A percentile compares a stretch with the other conserved stretches of the same genome.
phyloP scores from a whole-genome alignment of 2,113 vertebrate species.

The human region DNA sequence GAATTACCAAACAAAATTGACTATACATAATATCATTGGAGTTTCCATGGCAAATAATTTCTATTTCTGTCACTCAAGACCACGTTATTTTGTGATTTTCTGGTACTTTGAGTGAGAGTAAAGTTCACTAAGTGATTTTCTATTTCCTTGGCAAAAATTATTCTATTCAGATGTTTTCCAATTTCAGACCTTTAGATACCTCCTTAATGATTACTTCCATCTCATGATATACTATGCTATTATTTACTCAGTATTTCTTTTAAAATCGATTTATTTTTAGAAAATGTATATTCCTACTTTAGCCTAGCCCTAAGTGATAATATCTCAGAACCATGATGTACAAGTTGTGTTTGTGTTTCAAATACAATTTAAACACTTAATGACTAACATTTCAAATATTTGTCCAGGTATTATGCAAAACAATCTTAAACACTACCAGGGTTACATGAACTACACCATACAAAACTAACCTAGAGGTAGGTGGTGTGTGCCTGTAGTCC shows the following conservation, averaged over 20 bases:
- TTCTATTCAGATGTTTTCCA: not conserved
- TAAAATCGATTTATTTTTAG: not conserved
- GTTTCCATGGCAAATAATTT: not conserved
- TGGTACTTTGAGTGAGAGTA: not conserved
- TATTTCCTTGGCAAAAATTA: constrained; percentile 33
- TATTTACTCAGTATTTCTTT: not conserved
- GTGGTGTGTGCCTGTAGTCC: not conserved
- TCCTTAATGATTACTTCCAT: not conserved
- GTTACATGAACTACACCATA: not conserved
- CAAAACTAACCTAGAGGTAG: not conserved
- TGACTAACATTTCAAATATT: not conserved
- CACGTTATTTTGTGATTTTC: not conserved
- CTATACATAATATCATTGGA: not conserved
- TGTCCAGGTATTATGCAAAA: not conserved
- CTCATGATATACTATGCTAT: not conserved
- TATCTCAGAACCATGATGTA: not conserved
- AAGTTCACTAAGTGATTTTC: constrained; percentile 2
- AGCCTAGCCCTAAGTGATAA: not conserved
- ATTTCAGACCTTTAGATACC: not conserved
- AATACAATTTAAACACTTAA: not conserved
- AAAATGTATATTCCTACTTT: not conserved
- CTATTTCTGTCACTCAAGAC: not conserved
- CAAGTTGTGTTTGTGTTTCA: not conserved
- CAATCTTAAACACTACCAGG: not conserved
- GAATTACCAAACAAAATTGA: not conserved